Conservation (phyloP, 2,113 vertebrate genomes). For the Chionis minor region DNA sequence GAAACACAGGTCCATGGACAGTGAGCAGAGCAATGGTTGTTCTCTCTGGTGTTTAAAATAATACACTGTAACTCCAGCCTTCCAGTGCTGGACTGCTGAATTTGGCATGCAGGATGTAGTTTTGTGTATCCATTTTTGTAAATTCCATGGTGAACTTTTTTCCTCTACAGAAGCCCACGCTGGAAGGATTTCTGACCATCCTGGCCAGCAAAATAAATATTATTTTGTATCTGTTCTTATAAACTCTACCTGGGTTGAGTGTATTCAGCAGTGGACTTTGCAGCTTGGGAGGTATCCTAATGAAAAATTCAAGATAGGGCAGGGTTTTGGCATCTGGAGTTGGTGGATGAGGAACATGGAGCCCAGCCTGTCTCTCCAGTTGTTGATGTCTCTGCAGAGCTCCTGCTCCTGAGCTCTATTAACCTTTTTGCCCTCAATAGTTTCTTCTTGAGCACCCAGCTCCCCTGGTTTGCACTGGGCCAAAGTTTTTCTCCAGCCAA, state of each 20-base stretch:
- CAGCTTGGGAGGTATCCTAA: neutral
- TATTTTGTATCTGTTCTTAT: neutral
- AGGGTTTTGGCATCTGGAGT: neutral
- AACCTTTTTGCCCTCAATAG: neutral
- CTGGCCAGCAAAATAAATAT: neutral
- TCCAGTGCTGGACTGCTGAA: neutral
- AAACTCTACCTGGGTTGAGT: neutral
- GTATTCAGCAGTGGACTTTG: neutral
- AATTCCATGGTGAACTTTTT: neutral
- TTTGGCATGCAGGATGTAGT: neutral
- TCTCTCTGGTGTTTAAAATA: neutral
- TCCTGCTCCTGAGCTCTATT: neutral
- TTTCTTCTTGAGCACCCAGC: neutral
- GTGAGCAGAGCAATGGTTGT: neutral
- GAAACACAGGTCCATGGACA: neutral
- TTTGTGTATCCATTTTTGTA: neutral
- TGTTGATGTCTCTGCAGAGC: neutral
- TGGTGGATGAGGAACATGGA: fast-evolving
- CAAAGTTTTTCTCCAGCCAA: neutral
- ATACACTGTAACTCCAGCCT: too few species aligned
- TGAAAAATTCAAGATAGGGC: neutral
- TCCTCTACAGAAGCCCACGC: neutral
- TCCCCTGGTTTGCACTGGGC: neutral
- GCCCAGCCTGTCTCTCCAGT: neutral
- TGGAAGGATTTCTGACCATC: neutral